These are phyloP conservation scores for Drosophila austrosaltans DNA, from an alignment of 2,888 invertebrate species.

Conservation along the genomic window DNA sequence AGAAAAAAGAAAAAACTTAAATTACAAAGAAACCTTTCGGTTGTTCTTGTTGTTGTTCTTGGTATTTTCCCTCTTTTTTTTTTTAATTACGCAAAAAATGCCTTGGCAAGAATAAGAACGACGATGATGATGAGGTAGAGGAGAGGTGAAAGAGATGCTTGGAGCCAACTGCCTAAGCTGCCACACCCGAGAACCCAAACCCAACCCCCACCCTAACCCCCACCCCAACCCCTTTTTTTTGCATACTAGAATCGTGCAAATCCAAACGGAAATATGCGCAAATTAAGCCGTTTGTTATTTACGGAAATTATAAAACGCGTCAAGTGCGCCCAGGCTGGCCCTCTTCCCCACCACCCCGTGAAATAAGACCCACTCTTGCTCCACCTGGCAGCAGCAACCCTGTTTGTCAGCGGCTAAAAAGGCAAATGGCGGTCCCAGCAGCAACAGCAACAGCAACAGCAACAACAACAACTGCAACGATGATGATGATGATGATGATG, in stretches of 20 bases:
- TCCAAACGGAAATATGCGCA: conserved; percentile 80
- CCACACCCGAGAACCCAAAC: conserved; percentile 15
- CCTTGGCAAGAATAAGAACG: conserved; percentile 23
- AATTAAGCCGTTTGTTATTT: conserved; percentile 82
- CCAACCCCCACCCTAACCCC: not conserved
- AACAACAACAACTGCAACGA: conserved; percentile 37
- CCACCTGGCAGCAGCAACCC: conserved; percentile 44
- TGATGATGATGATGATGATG: conserved; percentile 3
- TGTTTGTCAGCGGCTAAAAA: conserved; percentile 41
- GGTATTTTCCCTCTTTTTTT: conserved; percentile 3
- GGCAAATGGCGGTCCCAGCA: conserved; percentile 52
- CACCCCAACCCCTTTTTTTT: not conserved
- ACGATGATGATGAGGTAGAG: not conserved
- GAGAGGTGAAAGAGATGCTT: no score
- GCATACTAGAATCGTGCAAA: conserved; percentile 73
- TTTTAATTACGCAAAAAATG: conserved; percentile 65
- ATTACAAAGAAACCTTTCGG: not conserved
- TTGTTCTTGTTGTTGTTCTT: not conserved
- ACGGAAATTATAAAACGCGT: conserved; percentile 81
- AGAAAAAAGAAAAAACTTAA: not conserved
- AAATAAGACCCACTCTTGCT: not conserved
- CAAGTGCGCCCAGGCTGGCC: conserved; percentile 72
- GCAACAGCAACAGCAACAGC: conserved; percentile 36
- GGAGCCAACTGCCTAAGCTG: conserved; percentile 20
- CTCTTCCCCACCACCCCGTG: not conserved